Conservation (phyloP, 2,113 vertebrate genomes). For the Empidonax alnorum region DNA sequence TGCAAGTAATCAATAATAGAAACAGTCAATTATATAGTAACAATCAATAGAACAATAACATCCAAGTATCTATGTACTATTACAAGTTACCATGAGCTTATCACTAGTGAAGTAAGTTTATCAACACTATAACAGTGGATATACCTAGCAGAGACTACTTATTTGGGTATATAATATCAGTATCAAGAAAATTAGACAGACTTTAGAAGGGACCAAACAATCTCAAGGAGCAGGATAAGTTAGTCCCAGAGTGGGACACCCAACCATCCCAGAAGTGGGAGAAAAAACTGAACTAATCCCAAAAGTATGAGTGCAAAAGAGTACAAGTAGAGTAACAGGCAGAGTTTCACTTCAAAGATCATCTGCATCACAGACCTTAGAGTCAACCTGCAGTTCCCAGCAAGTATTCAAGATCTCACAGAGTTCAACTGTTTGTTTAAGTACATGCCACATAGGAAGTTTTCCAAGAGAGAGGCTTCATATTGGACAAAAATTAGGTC, state of each 20-base stretch:
- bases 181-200: neutral
- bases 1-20: neutral
- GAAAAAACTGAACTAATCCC: neutral
- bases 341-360: neutral
- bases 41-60: neutral
- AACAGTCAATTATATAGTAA: neutral
- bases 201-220: neutral
- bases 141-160: neutral
- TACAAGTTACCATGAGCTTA: neutral
- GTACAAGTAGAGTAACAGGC: neutral
- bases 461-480: neutral
- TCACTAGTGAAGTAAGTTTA: neutral
- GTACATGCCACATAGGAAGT: neutral
- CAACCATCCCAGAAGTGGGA: neutral
- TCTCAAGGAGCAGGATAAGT: neutral
- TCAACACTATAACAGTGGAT: neutral
- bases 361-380: neutral
- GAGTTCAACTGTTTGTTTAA: neutral
- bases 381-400: fast-evolving
- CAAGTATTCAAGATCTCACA: neutral
- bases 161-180: neutral
- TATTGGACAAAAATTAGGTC: no score
- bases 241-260: fast-evolving
- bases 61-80: neutral
- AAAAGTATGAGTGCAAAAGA: neutral